A percentile compares a stretch with the other conserved stretches of the same genome.
phyloP scores from a whole-genome alignment of 2,888 invertebrate genomes.

The Geophilus truncorum region DNA sequence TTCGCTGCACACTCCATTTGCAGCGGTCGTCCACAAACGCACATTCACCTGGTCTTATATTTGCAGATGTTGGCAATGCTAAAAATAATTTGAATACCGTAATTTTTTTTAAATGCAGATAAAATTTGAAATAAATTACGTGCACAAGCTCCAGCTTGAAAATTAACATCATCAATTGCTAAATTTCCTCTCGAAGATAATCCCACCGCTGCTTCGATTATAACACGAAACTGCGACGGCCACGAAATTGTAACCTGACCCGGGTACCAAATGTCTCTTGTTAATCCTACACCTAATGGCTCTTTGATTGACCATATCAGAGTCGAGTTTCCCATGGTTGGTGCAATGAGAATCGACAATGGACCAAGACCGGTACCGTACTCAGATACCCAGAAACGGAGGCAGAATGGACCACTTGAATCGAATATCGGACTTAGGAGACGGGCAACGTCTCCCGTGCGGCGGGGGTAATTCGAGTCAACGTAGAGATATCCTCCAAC shows the following conservation, averaged over 20 bases:
- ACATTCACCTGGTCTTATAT: constrained; percentile 51
- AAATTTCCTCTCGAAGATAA: constrained; percentile 56
- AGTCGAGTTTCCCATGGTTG: not conserved
- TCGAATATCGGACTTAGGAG: constrained; percentile 43
- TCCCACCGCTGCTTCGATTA: constrained; percentile 56
- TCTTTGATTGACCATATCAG: constrained; percentile 17
- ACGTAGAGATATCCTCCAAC: constrained; percentile 46
- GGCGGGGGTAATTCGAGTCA: constrained; percentile 44
- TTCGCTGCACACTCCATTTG: constrained; percentile 50
- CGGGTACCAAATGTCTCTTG: constrained; percentile 30
- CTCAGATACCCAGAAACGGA: constrained; percentile 36
- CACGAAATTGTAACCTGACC: constrained; percentile 14
- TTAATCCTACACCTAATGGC: constrained; percentile 22
- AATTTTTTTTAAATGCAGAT: no score
- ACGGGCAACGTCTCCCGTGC: constrained; percentile 43
- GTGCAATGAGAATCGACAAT: constrained; percentile 21
- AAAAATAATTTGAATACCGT: constrained; percentile 43
- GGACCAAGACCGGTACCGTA: constrained; percentile 35
- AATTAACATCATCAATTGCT: constrained; percentile 57
- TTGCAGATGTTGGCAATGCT: constrained; percentile 44
- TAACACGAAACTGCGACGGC: constrained; percentile 47
- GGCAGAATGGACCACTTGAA: constrained; percentile 33
- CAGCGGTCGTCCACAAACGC: constrained; percentile 59
- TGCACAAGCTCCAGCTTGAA: constrained; percentile 56
- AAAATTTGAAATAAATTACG: no score